Conservation (phyloP, 2,113 vertebrate genomes). For the Himantopus leucocephalus region DNA sequence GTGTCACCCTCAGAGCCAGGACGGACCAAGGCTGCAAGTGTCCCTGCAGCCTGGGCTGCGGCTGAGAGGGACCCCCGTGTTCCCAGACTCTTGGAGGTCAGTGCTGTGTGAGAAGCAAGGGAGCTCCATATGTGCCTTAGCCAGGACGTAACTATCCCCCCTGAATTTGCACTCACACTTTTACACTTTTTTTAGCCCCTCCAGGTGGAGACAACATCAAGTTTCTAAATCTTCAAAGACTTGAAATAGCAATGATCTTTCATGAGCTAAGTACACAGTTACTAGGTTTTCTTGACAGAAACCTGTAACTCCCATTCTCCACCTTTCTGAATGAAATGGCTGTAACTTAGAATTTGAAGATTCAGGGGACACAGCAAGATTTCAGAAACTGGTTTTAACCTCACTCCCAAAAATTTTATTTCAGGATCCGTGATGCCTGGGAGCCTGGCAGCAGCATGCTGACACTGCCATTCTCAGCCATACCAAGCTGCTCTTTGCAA, state of each 20-base stretch:
- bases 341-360: neutral
- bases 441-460: neutral
- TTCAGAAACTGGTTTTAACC: neutral
- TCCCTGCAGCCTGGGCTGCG: neutral
- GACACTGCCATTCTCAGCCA: neutral
- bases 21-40: neutral
- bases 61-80: accelerated
- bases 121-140: no score
- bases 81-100: neutral
- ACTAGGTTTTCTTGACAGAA: neutral
- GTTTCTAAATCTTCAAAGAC: neutral
- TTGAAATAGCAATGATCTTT: neutral
- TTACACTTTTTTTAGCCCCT: neutral
- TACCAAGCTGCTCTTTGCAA: neutral
- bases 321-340: neutral
- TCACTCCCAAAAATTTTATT: neutral
- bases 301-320: neutral
- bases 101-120: neutral
- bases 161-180: neutral
- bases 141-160: neutral
- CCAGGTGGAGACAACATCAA: neutral
- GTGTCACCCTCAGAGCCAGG: neutral
- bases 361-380: neutral
- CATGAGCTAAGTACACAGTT: neutral
- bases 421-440: neutral